A percentile compares a stretch with the other conserved stretches of the same genome.
phyloP scores from a whole-genome alignment of 2,113 vertebrate species.

The Scartelaos histophorus region DNA sequence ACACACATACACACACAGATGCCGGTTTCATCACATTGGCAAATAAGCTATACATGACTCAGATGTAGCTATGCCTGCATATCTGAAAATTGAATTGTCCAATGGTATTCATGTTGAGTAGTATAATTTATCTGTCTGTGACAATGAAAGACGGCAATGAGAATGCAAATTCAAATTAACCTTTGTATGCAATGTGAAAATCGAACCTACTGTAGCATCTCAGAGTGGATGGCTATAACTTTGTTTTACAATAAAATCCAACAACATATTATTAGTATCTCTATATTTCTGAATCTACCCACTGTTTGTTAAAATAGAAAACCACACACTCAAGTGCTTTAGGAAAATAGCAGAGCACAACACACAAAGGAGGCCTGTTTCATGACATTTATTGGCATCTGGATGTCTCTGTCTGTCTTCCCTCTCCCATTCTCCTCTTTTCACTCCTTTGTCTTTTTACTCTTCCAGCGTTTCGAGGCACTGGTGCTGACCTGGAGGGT shows the following conservation, averaged over 20 bases:
- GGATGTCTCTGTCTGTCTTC: slow-evolving; percentile 36
- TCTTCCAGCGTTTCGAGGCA: slow-evolving; percentile 73
- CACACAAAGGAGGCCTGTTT: neutral
- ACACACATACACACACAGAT: no score
- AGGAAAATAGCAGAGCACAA: neutral
- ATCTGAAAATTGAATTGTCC: no score
- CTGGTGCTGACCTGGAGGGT: slow-evolving; percentile 74
- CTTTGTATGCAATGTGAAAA: neutral
- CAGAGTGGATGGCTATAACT: no score
- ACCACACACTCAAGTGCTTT: neutral
- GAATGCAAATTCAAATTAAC: neutral
- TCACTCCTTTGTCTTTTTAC: slow-evolving; percentile 26
- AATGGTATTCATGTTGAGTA: neutral
- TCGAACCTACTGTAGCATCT: neutral
- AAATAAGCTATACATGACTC: neutral
- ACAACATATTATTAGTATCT: neutral
- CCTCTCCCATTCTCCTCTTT: slow-evolving; percentile 28
- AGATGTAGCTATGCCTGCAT: neutral
- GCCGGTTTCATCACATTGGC: neutral
- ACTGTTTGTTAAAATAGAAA: neutral
- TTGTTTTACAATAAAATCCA: no score
- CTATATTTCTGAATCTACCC: neutral
- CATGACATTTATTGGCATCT: slow-evolving; percentile 23
- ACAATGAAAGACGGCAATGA: neutral
- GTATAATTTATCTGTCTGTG: neutral